Percentiles rank a stretch among this genome's conserved stretches.
phyloP scores from a whole-genome alignment of 2,797 vertebrate species.

The Thripadectes ignobilis region DNA sequence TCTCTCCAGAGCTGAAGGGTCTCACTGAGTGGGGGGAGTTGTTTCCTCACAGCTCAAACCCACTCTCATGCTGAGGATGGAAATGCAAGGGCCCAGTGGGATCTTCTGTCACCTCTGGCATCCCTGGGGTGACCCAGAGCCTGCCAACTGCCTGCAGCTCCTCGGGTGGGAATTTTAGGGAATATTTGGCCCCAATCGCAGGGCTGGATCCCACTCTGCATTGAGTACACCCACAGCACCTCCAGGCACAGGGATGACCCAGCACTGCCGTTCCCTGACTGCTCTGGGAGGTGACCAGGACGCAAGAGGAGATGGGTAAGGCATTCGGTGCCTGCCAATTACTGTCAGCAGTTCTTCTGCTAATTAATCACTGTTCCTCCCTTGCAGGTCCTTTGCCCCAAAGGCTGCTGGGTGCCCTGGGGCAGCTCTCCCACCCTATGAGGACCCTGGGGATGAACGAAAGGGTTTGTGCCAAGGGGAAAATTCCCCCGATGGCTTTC shows the following conservation, averaged over 20 bases:
- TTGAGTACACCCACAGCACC: no score
- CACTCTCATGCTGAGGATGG: neutral
- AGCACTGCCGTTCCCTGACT: neutral
- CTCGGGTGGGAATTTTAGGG: neutral
- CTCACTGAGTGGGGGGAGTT: neutral
- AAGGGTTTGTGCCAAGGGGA: neutral
- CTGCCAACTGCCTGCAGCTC: neutral
- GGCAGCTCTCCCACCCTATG: neutral
- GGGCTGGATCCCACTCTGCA: neutral
- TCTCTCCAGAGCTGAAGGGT: neutral
- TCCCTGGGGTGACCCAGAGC: neutral
- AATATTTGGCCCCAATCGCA: neutral
- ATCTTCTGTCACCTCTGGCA: neutral
- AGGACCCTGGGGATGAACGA: fast-evolving
- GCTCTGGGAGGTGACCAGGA: neutral
- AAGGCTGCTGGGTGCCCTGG: neutral
- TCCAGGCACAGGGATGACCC: neutral
- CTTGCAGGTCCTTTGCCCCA: neutral
- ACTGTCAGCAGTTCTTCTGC: neutral
- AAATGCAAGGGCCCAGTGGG: neutral
- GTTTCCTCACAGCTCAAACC: neutral
- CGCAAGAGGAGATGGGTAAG: neutral
- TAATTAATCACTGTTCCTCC: neutral
- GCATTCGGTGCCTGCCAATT: neutral
- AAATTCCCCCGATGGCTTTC: neutral